Evolutionary conservation across 2,797 vertebrate species (phyloP), one percentile per base, ranked within the genome.

Genomic region (Falco naumanni): DNA sequence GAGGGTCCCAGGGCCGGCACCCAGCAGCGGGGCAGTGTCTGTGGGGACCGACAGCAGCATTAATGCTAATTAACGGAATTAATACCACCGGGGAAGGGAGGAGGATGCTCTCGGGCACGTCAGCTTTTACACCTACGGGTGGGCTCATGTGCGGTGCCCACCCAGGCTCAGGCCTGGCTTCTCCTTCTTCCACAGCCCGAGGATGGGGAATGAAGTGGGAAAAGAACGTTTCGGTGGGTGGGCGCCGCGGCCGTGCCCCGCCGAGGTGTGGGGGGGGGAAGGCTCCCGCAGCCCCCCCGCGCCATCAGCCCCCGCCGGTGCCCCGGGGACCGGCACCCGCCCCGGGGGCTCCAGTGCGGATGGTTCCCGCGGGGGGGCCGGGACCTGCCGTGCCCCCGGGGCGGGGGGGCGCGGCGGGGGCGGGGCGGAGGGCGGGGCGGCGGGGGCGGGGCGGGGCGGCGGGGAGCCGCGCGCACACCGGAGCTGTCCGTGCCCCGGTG

Each of bases 141-240:
- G 37, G 31, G 5, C 39, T 8, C 16, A 19, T 5, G 45, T 20
- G 2, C 2, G 63, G 31, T 11, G 2, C 63, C 15, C 7, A n/a
- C 10, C 11, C 26, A 1, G 16, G 37, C 13, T 43, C 29, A 39
- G 60, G 29, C 66, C 50, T 5, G 3, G 18, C 22, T 63, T 47
- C 34, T 45, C 53, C 63, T 43, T 20, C 70, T 6, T 47, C 45
- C 65, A 9, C 74, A 16, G 17, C 45, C 29, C 1, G 22, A 16
- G n/a, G 63, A 41, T 0, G 31, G 9, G 41, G 22, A 66, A 18
- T 0, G 6, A 16, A 26, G 57, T 0, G 24, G 20, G 31, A 4
- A 45, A 48, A 45, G 43, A 43, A 22, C 10, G 11, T 48, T 4
- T 6, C 39, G 6, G 17, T 0, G 39, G 7, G 4, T 43, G 41